Evolutionary conservation across 2,797 vertebrate species (phyloP), one percentile per base, ranked within the genome.

Genomic region (Typhlichthys subterraneus): DNA sequence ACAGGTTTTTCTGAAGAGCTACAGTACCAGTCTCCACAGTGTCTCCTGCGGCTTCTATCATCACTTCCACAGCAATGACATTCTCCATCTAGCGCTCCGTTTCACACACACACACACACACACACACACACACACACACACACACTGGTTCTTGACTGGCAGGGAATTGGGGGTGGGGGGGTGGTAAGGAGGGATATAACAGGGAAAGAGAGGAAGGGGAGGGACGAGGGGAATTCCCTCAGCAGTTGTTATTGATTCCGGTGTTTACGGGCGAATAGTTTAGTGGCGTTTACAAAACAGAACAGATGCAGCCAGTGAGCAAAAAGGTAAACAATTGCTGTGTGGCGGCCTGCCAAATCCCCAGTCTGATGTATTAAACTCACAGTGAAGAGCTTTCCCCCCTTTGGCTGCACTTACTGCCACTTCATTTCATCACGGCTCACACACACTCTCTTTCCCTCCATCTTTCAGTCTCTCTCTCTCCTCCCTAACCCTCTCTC

Each of bases 321-420:
- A 96, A 96, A 97, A 98, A 98, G 94, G 95, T 99, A 99, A 98
- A 98, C 96, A 99, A 97, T 97, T 95, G 95, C 94, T 95, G 91
- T 93, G 89, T 97, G 96, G 96, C 96, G 88, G 88, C 85, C 92
- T 95, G 96, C 95, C 96, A 98, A 95, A 93, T 93, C 93, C 93
- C 91, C 88, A 94, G 93, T 92, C 89, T 92, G 91, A 96, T 94
- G 94, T 95, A 98, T 97, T 98, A 97, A 95, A 97, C 94, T 95
- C 93, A 93, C 92, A 94, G 94, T 94, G 94, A 97, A 96, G 93
- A 94, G 93, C 94, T 95, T 96, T 96, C 96, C 94, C 97, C 23
- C 95, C 94, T 94, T 96, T 94, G 97, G 94, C 95, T 95, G 94
- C 93, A 94, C 94, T 98, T 95, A 96, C 88, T 97, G 95, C 95